Percentiles rank a stretch among this genome's conserved stretches.
Conservation (phyloP, 2,797 vertebrate genomes). For the Prunella strophiata region DNA sequence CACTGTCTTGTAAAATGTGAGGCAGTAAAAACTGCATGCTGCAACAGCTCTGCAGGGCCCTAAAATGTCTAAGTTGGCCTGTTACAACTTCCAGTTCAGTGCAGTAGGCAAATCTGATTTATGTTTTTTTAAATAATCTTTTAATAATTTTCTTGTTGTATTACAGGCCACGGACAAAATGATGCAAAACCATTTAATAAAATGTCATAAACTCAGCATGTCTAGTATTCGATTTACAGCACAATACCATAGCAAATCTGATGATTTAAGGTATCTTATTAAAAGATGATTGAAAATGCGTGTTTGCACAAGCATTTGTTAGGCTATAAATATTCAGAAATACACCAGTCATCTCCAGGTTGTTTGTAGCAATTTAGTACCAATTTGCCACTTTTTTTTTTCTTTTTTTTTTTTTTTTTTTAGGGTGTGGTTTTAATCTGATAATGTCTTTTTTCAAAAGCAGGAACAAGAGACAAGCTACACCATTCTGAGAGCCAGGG, state of each 20-base stretch:
- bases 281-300: not conserved
- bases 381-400: not conserved
- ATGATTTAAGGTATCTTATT: not conserved
- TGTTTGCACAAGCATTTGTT: not conserved
- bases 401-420: not conserved
- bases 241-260: not conserved
- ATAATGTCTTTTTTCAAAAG: constrained; percentile 78
- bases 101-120: not conserved
- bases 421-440: constrained; percentile 66
- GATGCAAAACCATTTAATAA: not conserved
- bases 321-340: not conserved
- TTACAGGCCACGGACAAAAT: not conserved
- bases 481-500: constrained; percentile 93
- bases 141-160: not conserved
- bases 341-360: not conserved
- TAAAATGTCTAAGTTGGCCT: not conserved
- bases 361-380: not conserved
- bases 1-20: constrained; percentile 16
- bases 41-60: not conserved
- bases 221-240: not conserved
- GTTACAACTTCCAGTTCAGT: not conserved
- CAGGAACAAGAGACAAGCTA: constrained; percentile 99
- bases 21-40: constrained; percentile 22
- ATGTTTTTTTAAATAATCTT: not conserved
- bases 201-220: not conserved